Conservation (phyloP, 2,797 vertebrate species). For the Bradypodion ventrale region DNA sequence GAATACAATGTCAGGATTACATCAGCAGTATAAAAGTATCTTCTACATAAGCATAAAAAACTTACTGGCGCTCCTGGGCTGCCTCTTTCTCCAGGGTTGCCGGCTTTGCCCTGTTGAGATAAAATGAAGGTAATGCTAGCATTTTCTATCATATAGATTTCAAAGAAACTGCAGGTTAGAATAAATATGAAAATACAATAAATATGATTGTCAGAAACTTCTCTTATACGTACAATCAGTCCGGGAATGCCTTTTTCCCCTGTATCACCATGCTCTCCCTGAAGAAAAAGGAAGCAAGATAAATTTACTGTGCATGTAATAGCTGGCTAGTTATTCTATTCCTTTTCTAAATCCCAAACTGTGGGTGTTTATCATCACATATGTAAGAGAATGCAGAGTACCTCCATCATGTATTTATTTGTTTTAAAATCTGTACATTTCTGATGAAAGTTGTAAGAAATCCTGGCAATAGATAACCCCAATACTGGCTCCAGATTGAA, state of each 20-base stretch:
- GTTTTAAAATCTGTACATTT: background rate
- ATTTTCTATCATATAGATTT: conserved; percentile 37
- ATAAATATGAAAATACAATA: background rate
- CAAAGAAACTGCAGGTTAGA: conserved; percentile 24
- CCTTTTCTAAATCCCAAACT: background rate
- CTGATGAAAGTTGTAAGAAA: background rate
- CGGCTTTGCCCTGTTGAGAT: conserved; percentile 86
- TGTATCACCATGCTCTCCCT: conserved; percentile 88
- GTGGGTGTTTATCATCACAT: background rate
- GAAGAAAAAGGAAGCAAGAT: conserved; percentile 57
- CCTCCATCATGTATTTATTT: conserved; percentile 6
- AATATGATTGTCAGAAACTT: background rate
- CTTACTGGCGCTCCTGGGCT: conserved; percentile 84
- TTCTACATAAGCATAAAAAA: conserved; percentile 42
- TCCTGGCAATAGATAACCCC: background rate
- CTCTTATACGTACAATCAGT: conserved; percentile 83
- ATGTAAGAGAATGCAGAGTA: conserved; percentile 22
- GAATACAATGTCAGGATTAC: background rate
- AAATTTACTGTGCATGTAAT: conserved; percentile 19
- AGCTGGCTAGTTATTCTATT: background rate
- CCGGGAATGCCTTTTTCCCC: conserved; percentile 87
- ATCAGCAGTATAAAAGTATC: conserved; percentile 8
- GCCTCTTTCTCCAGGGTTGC: conserved; percentile 88
- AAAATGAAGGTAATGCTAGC: conserved; percentile 51
- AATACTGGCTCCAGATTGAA: background rate